Base-by-base conservation (phyloP, 1,140 invertebrate species). In the Battus philenor region DNA sequence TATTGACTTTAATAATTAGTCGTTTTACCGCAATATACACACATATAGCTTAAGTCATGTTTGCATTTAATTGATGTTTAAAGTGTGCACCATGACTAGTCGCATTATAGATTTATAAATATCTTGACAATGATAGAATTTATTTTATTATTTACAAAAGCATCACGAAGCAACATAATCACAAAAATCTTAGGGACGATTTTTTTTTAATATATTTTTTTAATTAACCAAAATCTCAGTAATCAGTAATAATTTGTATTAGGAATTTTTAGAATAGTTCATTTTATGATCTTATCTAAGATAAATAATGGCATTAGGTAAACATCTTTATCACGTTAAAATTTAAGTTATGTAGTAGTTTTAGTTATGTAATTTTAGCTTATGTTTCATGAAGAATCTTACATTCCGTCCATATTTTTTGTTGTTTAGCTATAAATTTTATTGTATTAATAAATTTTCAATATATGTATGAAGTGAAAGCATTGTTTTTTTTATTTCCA, bases 381-480 rank as follows among this genome's bases (percentile, higher is more conserved):
- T 63, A 18, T 68, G 68, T 55, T 68, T 71, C 58, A 65, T 58
- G 68, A 69, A 71, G 73, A 68, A 73, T 76, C 69, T 78, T 68
- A 84, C 80, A 84, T 84, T 84, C 80, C 80, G 80, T 84, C 80
- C 80, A 81, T 76, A 70, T 73, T 44, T 78, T 81, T 79, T 71
- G 72, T 81, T 81, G 68, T 54, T 76, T 77, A 81, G 77, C 77
- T 80, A 56, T 77, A 78, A 74, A 81, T 66, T 76, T 68, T 78
- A 77, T 77, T 79, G 63, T 77, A 62, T 64, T 60, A 55, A 71
- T 38, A 53, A 55, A 63, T 74, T 68, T 78, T 77, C 66, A 76
- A 79, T 83, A 81, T 81, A 80, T 68, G 13, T 16, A 67, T 64
- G 67, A 58, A 68, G 51, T 73, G 69, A 66, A 30, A 44, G 50